Conservation (phyloP, 2,888 invertebrate species). For the Standfussiana lucernea region DNA sequence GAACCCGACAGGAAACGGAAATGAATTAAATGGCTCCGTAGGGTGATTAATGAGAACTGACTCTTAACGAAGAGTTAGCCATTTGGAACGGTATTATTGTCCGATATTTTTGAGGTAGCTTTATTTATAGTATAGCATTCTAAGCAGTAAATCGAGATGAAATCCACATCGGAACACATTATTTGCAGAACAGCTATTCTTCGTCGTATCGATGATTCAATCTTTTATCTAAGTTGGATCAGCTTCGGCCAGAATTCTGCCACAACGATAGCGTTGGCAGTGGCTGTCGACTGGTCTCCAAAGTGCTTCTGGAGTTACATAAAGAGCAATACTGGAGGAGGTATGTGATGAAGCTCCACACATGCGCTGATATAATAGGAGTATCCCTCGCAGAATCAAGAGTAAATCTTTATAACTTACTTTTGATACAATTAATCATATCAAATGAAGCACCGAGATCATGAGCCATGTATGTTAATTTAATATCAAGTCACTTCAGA, state of each 20-base stretch:
- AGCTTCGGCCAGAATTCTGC: background rate
- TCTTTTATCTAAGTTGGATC: background rate
- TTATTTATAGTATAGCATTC: too few relatives aligned
- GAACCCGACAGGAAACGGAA: slow-evolving; percentile 13
- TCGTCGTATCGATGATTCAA: background rate
- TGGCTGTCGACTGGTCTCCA: background rate
- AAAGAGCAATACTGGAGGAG: background rate
- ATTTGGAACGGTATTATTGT: background rate
- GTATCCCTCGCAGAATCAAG: background rate
- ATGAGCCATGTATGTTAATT: slow-evolving; percentile 3
- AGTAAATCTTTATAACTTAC: background rate
- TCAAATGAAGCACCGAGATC: slow-evolving; percentile 2
- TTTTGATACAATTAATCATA: slow-evolving; percentile 15
- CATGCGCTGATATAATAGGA: background rate
- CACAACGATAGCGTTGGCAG: background rate
- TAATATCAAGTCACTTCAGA: slow-evolving; percentile 17
- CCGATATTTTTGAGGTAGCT: background rate
- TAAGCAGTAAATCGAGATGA: too few relatives aligned
- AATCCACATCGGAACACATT: background rate
- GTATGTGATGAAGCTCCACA: background rate
- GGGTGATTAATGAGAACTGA: slow-evolving; percentile 32
- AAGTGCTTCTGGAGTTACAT: background rate
- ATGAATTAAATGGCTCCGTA: slow-evolving; percentile 36
- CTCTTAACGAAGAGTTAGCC: background rate
- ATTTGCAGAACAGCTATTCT: background rate